Percentiles rank a stretch among this genome's conserved stretches.
These are phyloP conservation scores for Orthosia gracilis DNA, from an alignment of 2,888 invertebrate species.

Conservation along the genomic window DNA sequence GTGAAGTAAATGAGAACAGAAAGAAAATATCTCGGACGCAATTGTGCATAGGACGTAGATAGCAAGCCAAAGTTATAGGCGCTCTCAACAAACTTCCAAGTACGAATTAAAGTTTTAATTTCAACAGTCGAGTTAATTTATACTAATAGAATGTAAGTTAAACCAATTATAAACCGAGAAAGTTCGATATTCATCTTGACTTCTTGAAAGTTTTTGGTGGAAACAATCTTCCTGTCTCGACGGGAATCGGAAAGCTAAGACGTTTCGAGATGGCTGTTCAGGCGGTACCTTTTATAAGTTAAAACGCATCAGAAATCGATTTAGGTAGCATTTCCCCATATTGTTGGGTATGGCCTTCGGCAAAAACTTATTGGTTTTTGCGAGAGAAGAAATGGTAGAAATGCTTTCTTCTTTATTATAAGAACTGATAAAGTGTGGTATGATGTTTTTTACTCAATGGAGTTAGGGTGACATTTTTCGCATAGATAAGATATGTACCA, in stretches of 20 bases:
- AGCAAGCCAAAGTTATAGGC: constrained; percentile 45
- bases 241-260: constrained; percentile 17
- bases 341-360: background rate
- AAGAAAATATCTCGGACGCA: constrained; percentile 49
- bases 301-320: constrained; percentile 29
- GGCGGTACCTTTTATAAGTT: constrained; percentile 13
- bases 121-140: constrained; percentile 60
- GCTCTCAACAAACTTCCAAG: constrained; percentile 44
- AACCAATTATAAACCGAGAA: constrained; percentile 45
- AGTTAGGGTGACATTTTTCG: too few relatives aligned
- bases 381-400: too few relatives aligned
- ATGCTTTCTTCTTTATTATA: too few relatives aligned
- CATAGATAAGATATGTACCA: too few relatives aligned
- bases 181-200: constrained; percentile 38
- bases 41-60: constrained; percentile 55
- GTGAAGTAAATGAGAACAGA: constrained; percentile 44
- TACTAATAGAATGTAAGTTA: constrained; percentile 53
- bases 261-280: constrained; percentile 10
- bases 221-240: constrained; percentile 24
- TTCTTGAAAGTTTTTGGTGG: constrained; percentile 29
- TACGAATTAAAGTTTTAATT: constrained; percentile 64
- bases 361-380: constrained; percentile 8
- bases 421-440: too few relatives aligned
- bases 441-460: too few relatives aligned
- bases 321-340: constrained; percentile 4